Conservation (phyloP, 1,140 invertebrate genomes). For the Vanessa atalanta region DNA sequence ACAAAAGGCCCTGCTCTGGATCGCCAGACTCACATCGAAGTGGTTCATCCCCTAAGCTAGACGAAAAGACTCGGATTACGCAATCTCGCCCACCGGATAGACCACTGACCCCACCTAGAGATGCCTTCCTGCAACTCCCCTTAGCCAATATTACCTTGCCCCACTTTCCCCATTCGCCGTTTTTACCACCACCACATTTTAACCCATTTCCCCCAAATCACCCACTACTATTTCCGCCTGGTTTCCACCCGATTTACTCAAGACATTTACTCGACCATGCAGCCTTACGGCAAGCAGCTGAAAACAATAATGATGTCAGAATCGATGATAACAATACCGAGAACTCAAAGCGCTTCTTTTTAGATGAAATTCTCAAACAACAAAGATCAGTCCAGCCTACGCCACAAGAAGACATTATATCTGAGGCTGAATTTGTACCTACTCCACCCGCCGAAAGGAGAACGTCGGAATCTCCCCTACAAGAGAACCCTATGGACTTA, state of each 20-base stretch:
- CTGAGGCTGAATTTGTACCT: constrained; percentile 73
- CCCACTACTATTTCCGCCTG: constrained; percentile 84
- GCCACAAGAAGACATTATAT: constrained; percentile 69
- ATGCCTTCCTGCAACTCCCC: constrained; percentile 81
- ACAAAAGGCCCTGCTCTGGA: constrained; percentile 86
- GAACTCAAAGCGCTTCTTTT: constrained; percentile 85
- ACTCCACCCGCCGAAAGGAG: constrained; percentile 72
- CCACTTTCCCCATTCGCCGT: constrained; percentile 84
- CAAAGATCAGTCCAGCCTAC: constrained; percentile 78
- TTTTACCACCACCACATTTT: constrained; percentile 82
- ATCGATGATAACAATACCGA: constrained; percentile 81
- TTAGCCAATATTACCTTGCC: constrained; percentile 83
- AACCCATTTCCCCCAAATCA: constrained; percentile 71
- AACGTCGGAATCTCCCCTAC: constrained; percentile 77
- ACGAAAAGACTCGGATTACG: constrained; percentile 69
- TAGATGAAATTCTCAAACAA: constrained; percentile 87
- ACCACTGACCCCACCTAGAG: constrained; percentile 80
- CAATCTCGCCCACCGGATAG: constrained; percentile 64
- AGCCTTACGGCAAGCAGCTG: constrained; percentile 71
- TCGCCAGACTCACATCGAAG: constrained; percentile 89
- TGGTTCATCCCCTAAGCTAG: constrained; percentile 81
- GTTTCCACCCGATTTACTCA: constrained; percentile 84
- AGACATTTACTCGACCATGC: constrained; percentile 82
- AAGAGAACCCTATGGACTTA: constrained; percentile 90
- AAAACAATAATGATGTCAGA: constrained; percentile 83